These are phyloP conservation scores for Pristionchus entomophagus DNA, from an alignment of 2,888 invertebrate species.

Conservation along the genomic window DNA sequence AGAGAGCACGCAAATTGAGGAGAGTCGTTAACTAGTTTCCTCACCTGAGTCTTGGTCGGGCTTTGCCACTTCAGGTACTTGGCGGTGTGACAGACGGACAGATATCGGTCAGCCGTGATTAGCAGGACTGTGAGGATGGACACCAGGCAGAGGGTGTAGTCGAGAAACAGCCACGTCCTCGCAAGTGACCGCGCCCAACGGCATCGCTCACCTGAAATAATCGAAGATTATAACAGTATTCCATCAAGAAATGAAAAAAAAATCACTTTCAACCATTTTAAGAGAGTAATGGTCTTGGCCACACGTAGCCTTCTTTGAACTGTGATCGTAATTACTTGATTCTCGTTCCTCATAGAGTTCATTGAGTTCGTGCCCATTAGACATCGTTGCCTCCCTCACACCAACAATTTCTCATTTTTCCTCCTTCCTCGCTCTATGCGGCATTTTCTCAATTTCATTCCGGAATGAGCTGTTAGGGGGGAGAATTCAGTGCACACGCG, in stretches of 20 bases:
- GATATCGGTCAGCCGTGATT: constrained; percentile 71
- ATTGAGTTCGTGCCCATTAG: no score
- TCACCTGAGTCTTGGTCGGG: constrained; percentile 83
- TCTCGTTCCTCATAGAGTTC: no score
- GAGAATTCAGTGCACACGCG: constrained; percentile 12
- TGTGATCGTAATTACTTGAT: no score
- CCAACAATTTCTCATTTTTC: background rate
- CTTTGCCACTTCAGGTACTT: constrained; percentile 78
- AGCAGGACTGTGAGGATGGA: constrained; percentile 75
- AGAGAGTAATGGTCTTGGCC: no score
- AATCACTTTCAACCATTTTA: no score
- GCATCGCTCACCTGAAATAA: constrained; percentile 70
- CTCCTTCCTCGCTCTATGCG: background rate
- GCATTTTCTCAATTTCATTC: constrained; percentile 23
- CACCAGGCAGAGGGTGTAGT: constrained; percentile 75
- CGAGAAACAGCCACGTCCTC: constrained; percentile 75
- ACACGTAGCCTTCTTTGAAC: no score
- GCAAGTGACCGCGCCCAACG: constrained; percentile 71
- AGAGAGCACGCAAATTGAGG: no score
- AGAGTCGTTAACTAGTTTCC: no score
- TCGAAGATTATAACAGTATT: background rate
- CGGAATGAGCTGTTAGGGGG: constrained; percentile 6
- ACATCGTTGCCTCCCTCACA: background rate
- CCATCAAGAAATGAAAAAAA: background rate
- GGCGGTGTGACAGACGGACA: constrained; percentile 74